Percentiles rank a stretch among this genome's conserved stretches.
Conservation (phyloP, 2,888 invertebrate genomes). For the Ametastegia equiseti region DNA sequence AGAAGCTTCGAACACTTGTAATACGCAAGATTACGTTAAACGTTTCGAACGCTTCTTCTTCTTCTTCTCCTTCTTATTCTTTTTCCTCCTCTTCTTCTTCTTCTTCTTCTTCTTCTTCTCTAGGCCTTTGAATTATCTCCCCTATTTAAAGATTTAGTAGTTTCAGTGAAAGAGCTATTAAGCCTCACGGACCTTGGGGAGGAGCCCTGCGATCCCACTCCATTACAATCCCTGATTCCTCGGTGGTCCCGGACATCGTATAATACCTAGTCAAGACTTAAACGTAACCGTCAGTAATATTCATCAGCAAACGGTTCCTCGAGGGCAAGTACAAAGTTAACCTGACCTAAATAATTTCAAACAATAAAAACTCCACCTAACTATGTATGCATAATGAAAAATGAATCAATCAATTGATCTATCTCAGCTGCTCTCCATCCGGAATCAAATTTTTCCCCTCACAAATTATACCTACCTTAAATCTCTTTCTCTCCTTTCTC, state of each 20-base stretch:
- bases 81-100: too few species aligned
- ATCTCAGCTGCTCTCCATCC: not conserved
- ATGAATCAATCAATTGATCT: not conserved
- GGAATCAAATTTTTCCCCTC: too few species aligned
- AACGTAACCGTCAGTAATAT: slow-evolving; percentile 14
- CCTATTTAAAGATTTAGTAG: slow-evolving; percentile 40
- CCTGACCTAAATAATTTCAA: slow-evolving; percentile 26
- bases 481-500: not conserved
- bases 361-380: not conserved
- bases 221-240: slow-evolving; percentile 6
- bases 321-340: slow-evolving; percentile 3
- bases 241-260: slow-evolving; percentile 20
- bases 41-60: slow-evolving; percentile 4
- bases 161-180: slow-evolving; percentile 43
- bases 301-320: not conserved
- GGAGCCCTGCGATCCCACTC: not conserved
- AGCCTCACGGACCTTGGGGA: not conserved
- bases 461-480: not conserved
- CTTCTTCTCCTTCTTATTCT: too few species aligned
- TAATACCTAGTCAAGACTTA: not conserved
- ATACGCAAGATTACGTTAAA: slow-evolving; percentile 38
- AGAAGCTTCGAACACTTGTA: slow-evolving; percentile 30
- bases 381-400: not conserved
- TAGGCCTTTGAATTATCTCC: slow-evolving; percentile 22
- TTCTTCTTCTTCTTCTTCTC: too few species aligned